A percentile compares a stretch with the other conserved stretches of the same genome.
These are phyloP conservation scores for Notodonta dromedarius DNA, from an alignment of 2,888 invertebrate species.

Conservation along the genomic window DNA sequence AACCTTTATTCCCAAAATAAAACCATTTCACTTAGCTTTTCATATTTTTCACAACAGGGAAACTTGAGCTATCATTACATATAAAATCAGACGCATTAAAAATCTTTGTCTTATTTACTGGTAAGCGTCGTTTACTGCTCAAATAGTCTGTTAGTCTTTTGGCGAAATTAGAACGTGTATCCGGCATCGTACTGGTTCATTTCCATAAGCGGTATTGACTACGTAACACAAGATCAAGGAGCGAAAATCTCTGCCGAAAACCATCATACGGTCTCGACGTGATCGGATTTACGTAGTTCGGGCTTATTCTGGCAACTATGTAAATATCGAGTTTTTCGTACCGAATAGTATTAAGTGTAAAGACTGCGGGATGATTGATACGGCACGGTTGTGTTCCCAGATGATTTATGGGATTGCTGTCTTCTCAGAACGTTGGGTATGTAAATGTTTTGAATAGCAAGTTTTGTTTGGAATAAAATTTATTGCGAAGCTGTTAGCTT, in stretches of 20 bases:
- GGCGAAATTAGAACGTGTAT: too few relatives aligned
- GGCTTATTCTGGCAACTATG: constrained; percentile 53
- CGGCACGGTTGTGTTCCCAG: constrained; percentile 55
- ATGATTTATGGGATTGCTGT: constrained; percentile 62
- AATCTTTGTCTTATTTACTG: too few relatives aligned
- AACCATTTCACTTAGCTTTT: neutral
- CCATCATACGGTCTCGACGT: constrained; percentile 65
- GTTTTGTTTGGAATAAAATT: neutral
- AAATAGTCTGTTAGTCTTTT: too few relatives aligned
- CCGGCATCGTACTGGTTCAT: constrained; percentile 40
- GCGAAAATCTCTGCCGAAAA: constrained; percentile 67
- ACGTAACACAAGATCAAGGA: constrained; percentile 59
- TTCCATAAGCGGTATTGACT: constrained; percentile 67
- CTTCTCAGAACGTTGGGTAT: constrained; percentile 13
- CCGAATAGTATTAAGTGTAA: constrained; percentile 16
- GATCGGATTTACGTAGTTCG: constrained; percentile 75
- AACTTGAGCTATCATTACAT: neutral
- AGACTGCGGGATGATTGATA: constrained; percentile 67
- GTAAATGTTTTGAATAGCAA: constrained; percentile 13
- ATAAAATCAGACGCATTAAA: too few relatives aligned
- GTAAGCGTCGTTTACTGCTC: too few relatives aligned
- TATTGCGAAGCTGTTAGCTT: neutral
- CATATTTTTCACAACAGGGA: neutral
- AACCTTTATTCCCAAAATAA: neutral
- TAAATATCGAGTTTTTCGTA: constrained; percentile 60